A percentile compares a stretch with the other conserved stretches of the same genome.
Evolutionary conservation across 2,888 invertebrate species (phyloP).

Genomic region (Sphaerophoria rueppellii): DNA sequence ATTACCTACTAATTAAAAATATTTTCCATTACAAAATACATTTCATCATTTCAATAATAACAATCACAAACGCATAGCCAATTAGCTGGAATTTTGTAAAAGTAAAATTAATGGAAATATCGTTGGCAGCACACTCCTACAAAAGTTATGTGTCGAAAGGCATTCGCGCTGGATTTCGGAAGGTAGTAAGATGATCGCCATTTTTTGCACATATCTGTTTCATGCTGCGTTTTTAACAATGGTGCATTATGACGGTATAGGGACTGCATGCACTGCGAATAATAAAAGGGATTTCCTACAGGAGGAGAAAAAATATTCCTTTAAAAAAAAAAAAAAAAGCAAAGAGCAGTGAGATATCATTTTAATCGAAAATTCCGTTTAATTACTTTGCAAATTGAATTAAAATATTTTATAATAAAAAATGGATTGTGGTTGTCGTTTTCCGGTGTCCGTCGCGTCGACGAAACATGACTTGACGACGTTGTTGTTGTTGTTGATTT

Average conservation of each 20-base stretch:
- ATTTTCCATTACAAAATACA: neutral
- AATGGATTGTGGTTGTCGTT: neutral
- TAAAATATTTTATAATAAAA: conserved; percentile 49
- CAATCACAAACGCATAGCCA: conserved; percentile 20
- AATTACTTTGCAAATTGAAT: conserved; percentile 65
- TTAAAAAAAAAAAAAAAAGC: neutral
- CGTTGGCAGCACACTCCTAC: neutral
- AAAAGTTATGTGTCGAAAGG: no score
- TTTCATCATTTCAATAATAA: neutral
- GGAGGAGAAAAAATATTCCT: neutral
- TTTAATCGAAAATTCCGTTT: conserved; percentile 67
- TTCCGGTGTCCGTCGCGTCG: no score
- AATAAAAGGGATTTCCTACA: neutral
- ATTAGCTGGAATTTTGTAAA: conserved; percentile 28
- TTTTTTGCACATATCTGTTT: neutral
- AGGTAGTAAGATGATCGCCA: neutral
- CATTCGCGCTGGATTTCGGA: no score
- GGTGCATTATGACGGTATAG: neutral
- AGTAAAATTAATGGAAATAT: conserved; percentile 4
- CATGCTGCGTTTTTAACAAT: neutral
- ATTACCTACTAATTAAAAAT: neutral
- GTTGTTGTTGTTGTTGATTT: neutral
- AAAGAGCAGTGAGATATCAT: conserved; percentile 48
- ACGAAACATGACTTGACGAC: no score
- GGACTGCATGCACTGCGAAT: no score